Conservation (phyloP, 2,797 vertebrate genomes). For the Sebastolobus altivelis region DNA sequence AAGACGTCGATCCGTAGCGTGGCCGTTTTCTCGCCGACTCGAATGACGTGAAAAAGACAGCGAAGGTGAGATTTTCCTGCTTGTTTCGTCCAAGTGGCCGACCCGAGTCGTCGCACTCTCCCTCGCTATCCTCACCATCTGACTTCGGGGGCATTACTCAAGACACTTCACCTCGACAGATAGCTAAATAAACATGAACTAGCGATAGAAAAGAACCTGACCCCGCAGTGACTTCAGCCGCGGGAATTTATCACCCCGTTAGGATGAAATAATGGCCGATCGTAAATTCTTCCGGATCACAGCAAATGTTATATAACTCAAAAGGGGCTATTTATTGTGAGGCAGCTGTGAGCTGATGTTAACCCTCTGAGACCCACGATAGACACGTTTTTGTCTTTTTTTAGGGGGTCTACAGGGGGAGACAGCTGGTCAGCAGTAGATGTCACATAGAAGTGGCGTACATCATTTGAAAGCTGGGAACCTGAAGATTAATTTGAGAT, state of each 20-base stretch:
- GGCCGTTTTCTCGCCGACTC: conserved; percentile 27
- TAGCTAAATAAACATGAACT: conserved; percentile 69
- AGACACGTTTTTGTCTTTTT: too few relatives aligned
- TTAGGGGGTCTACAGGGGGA: too few relatives aligned
- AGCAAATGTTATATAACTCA: conserved; percentile 55
- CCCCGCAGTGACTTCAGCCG: conserved; percentile 38
- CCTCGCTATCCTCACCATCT: conserved; percentile 18
- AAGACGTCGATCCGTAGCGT: conserved; percentile 39
- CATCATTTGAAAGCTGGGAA: too few relatives aligned
- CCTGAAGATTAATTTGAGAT: too few relatives aligned
- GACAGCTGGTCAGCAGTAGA: too few relatives aligned
- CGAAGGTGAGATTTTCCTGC: conserved; percentile 32
- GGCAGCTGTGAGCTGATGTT: conserved; percentile 42
- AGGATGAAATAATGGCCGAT: conserved; percentile 66
- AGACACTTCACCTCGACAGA: conserved; percentile 56
- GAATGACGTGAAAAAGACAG: conserved; percentile 3
- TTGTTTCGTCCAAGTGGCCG: conserved; percentile 1
- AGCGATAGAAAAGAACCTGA: conserved; percentile 55
- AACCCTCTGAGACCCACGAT: too few relatives aligned
- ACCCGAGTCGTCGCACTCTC: conserved; percentile 22
- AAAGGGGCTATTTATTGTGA: conserved; percentile 54
- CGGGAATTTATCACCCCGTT: conserved; percentile 55
- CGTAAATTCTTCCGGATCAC: conserved; percentile 63
- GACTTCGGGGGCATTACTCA: conserved; percentile 56
- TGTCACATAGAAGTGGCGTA: too few relatives aligned